Evolutionary conservation across 2,113 vertebrate species (phyloP).

Genomic region (Labrus mixtus): DNA sequence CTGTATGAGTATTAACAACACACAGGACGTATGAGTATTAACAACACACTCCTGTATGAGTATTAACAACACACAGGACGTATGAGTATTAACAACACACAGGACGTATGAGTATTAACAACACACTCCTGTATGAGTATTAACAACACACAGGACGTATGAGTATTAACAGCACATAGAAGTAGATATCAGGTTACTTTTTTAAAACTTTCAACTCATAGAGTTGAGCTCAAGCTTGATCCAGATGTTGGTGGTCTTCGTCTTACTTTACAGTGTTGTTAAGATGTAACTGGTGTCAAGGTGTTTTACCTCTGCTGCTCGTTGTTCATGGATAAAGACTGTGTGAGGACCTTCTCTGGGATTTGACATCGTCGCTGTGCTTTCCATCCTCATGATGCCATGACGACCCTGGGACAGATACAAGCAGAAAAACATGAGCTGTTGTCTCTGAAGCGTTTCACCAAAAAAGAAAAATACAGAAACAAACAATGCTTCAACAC

Average conservation of each 20-base stretch:
- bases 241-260: neutral
- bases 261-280: neutral
- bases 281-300: neutral
- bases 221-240: neutral
- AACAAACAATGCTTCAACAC: too few species aligned
- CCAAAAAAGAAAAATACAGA: too few species aligned
- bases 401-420: constrained; percentile 86
- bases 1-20: neutral
- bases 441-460: neutral
- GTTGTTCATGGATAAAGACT: constrained; percentile 80
- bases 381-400: constrained; percentile 84
- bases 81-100: too few species aligned
- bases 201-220: neutral
- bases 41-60: too few species aligned
- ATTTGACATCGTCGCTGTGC: constrained; percentile 79
- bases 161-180: neutral
- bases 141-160: too few species aligned
- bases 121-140: too few species aligned
- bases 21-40: neutral
- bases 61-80: too few species aligned
- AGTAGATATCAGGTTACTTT: neutral
- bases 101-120: too few species aligned
- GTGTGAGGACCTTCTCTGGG: constrained; percentile 82
- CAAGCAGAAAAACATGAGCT: neutral
- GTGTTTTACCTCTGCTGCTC: constrained; percentile 82